A percentile compares a stretch with the other conserved stretches of the same genome.
Evolutionary conservation across 35 echinoderm and acorn worm species (phyloP).

Genomic region (Antedon bifida): DNA sequence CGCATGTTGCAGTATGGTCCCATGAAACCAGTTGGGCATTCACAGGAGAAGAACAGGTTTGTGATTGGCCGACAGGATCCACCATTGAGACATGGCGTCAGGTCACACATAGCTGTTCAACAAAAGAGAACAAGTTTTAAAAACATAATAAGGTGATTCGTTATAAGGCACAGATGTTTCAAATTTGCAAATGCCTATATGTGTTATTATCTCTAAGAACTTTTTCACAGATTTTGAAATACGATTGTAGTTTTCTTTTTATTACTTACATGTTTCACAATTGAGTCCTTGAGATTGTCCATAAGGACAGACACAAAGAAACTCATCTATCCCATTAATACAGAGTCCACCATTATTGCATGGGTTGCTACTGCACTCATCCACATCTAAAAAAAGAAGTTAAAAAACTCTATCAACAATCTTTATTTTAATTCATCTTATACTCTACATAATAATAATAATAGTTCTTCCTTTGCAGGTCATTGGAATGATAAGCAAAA

Average conservation of each 20-base stretch:
- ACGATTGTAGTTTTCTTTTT: too few relatives aligned
- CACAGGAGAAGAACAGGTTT: neutral
- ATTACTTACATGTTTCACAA: neutral
- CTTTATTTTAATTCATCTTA: neutral
- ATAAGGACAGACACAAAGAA: slow-evolving; percentile 23
- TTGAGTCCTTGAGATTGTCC: neutral
- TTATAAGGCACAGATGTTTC: too few relatives aligned
- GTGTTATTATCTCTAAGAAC: too few relatives aligned
- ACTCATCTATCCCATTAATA: slow-evolving; percentile 33
- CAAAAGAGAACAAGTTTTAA: too few relatives aligned
- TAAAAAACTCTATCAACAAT: neutral
- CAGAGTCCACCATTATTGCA: slow-evolving; percentile 65
- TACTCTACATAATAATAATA: neutral
- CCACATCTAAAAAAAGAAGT: slow-evolving; percentile 33
- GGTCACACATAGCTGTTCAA: neutral
- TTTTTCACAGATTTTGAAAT: too few relatives aligned
- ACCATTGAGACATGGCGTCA: neutral
- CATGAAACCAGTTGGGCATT: neutral
- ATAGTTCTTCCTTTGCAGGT: neutral
- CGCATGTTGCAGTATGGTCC: slow-evolving; percentile 27
- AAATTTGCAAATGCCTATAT: too few relatives aligned
- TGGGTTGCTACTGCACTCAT: slow-evolving; percentile 48
- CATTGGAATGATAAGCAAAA: neutral
- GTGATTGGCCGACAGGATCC: neutral
- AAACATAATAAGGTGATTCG: too few relatives aligned